Evolutionary conservation across 1,140 invertebrate genomes (phyloP), one percentile per base, ranked within the genome.

Genomic region (Ooceraea biroi): DNA sequence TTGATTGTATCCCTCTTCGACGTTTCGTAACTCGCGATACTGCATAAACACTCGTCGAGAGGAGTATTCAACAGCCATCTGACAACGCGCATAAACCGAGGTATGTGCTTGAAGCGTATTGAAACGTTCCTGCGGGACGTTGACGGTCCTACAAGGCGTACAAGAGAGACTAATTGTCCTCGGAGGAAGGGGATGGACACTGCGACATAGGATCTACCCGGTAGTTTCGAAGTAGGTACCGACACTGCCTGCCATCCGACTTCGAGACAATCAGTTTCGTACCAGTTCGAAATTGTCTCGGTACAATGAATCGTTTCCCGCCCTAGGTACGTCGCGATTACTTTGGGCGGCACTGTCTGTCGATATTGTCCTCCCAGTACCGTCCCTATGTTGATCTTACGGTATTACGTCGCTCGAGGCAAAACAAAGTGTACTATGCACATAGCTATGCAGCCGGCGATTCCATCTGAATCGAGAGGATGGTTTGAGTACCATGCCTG

Each of bases 141-240:
- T 41, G 30, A 22, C 5, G 55, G 1, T 57, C 14, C 30, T 30
- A 19, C 19, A 30, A 19, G 22, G 69, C 41, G 60, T 84, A 68
- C 68, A 86, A 82, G 83, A 77, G 50, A 80, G 82, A 88, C 82
- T 87, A 87, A 87, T 87, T 89, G 87, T 93, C 80, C 41, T 91
- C 92, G 80, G 91, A 90, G n/a, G 8, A 78, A 85, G 72, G 60
- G 86, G 61, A 22, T 22, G 65, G 65, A 76, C 69, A 57, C 58
- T 57, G 58, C 83, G 63, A 30, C 63, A 22, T 27, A 69, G 52
- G 78, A 66, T 58, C 71, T 36, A 17, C 11, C 25, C 17, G 44
- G 44, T 50, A 86, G 73, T 87, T 87, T n/a, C 72, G 57, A 86
- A 87, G n/a, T n/a, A n/a, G n/a, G 72, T 83, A 61, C 27, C 61